Percentiles rank a stretch among this genome's conserved stretches.
These are phyloP conservation scores for Hoplias malabaricus DNA, from an alignment of 2,113 vertebrate genomes.

Conservation along the genomic window DNA sequence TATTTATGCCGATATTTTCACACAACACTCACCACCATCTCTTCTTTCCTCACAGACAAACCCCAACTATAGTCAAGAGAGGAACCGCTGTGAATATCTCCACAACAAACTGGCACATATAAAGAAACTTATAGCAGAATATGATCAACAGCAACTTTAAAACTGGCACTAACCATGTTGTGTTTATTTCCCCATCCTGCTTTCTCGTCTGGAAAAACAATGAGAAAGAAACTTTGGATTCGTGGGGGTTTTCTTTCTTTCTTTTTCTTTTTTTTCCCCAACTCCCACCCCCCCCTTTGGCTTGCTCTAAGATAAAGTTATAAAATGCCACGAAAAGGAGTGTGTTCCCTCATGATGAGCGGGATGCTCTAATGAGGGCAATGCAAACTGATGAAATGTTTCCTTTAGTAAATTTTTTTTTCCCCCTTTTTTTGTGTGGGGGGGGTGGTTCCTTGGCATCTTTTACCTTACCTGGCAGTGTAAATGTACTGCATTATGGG, in stretches of 20 bases:
- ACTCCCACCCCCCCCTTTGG: too few species aligned
- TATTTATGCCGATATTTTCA: not conserved
- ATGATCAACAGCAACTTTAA: conserved; percentile 92
- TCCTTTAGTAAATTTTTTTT: conserved; percentile 18
- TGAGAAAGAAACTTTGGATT: conserved; percentile 68
- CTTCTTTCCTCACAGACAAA: conserved; percentile 80
- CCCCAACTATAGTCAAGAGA: conserved; percentile 95
- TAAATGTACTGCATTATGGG: conserved; percentile 59
- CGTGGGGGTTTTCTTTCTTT: conserved; percentile 4
- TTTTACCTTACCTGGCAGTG: conserved; percentile 39
- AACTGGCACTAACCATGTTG: conserved; percentile 71
- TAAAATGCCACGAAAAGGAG: conserved; percentile 68
- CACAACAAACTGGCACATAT: conserved; percentile 98
- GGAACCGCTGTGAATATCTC: conserved; percentile 97
- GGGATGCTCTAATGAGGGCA: conserved; percentile 62
- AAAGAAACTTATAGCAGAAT: conserved; percentile 95
- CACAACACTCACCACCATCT: conserved; percentile 22
- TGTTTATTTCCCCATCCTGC: conserved; percentile 43
- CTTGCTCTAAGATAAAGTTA: conserved; percentile 58
- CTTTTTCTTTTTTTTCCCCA: not conserved
- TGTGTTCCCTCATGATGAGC: conserved; percentile 49
- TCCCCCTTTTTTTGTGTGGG: conserved; percentile 25
- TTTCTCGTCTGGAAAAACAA: conserved; percentile 63
- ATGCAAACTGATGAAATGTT: conserved; percentile 52
- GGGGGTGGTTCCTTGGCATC: conserved; percentile 39